Base-by-base conservation (phyloP, 2,797 vertebrate genomes). In the Euphonia xanthogaster region DNA sequence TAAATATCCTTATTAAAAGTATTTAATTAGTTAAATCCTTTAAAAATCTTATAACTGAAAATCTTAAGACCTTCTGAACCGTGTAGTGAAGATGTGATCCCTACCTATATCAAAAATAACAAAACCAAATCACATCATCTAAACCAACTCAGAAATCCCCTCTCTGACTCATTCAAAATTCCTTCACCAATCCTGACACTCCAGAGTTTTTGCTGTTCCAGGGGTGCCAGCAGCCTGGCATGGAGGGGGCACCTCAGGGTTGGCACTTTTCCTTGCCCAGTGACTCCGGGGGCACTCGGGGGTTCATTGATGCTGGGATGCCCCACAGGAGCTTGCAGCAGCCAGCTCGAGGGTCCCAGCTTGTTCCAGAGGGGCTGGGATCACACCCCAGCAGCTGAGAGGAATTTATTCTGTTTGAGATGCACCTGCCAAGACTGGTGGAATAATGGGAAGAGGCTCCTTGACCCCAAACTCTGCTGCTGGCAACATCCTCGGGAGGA, bases 161-260 rank as follows among this genome's bases (percentile, higher is more conserved):
- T 23, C 53, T 54, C 3, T 24, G 15, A 33, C 21, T 23, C 53
- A 23, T 33, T 33, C 54, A 23, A 55, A 55, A 33, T 33, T 16
- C 21, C n/a, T 23, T 33, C 54, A 33, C 6, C 6, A 23, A 11
- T 7, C 22, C n/a, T 33, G 14, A 11, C n/a, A 2, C 48, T 19
- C 6, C 8, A 6, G 3, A 1, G 1, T 5, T 66, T 33, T 6
- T 37, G 9, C 42, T 54, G 48, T 35, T 25, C 61, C 48, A 30
- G 1, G 4, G 40, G n/a, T 27, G 28, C 23, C 30, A 57, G 61
- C 24, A 87, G 58, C 40, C 53, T 14, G 1, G 1, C 18, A 6
- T n/a, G 30, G 8, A 21, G 27, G 3, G 5, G 14, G 2, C 20
- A 27, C 12, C 39, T 7, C 22, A 1, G 17, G 17, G 35, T 18